phyloP scores from a whole-genome alignment of 2,113 vertebrate species.

The Rhabdornis inornatus region DNA sequence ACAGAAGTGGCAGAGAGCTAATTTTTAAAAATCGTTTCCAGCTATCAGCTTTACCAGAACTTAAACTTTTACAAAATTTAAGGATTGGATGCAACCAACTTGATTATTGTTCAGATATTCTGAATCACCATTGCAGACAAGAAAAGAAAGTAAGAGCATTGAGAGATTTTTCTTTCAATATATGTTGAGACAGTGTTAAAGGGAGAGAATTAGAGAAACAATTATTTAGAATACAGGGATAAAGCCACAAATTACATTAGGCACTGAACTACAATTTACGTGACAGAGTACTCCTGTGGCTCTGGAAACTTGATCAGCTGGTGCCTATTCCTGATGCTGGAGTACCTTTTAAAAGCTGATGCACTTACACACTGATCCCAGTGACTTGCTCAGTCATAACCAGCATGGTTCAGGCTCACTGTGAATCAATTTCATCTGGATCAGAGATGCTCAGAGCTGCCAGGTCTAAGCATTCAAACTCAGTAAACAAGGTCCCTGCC shows the following conservation, averaged over 20 bases:
- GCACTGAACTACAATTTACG: not conserved
- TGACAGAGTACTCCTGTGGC: not conserved
- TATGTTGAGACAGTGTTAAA: not conserved
- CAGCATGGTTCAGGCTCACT: not conserved
- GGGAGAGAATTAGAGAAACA: not conserved
- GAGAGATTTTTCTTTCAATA: not conserved
- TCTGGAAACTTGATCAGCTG: not conserved
- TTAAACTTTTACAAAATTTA: not conserved
- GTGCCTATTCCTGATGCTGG: not conserved
- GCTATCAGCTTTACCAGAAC: not conserved
- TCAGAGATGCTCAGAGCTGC: not conserved
- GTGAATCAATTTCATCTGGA: not conserved
- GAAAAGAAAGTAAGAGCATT: not conserved
- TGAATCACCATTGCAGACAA: not conserved
- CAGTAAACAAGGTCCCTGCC: not conserved
- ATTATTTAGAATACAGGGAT: not conserved
- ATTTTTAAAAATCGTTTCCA: not conserved
- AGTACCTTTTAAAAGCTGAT: not conserved
- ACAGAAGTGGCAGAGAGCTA: not conserved
- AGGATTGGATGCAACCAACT: not conserved
- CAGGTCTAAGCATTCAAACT: not conserved
- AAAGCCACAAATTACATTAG: not conserved
- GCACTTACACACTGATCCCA: not conserved
- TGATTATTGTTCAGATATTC: not conserved
- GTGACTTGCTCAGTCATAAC: not conserved